Evolutionary conservation across 2,113 vertebrate species (phyloP).

Genomic region (Lepus americanus): DNA sequence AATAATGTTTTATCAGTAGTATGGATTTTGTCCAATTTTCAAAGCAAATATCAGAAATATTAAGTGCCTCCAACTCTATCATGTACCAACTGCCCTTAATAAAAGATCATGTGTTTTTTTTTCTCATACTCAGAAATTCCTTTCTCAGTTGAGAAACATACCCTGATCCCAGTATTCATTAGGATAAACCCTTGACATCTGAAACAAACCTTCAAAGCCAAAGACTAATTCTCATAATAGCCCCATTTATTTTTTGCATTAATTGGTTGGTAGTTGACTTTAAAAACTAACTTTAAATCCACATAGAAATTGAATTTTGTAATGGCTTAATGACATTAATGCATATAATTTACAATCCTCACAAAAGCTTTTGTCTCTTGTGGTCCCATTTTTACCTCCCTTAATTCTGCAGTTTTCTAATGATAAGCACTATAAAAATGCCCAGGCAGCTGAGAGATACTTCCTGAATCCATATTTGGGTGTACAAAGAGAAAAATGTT

Average conservation of each 20-base stretch:
- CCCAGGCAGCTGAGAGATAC: slow-evolving; percentile 64
- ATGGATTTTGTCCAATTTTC: slow-evolving; percentile 49
- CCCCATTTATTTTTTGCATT: slow-evolving; percentile 77
- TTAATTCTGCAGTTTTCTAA: slow-evolving; percentile 70
- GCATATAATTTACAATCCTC: slow-evolving; percentile 68
- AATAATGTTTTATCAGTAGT: slow-evolving; percentile 17
- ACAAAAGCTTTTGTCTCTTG: slow-evolving; percentile 76
- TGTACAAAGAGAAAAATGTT: slow-evolving; percentile 42
- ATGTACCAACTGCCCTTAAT: slow-evolving; percentile 16
- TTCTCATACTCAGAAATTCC: slow-evolving; percentile 51
- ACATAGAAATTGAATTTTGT: slow-evolving; percentile 70
- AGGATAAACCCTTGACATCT: slow-evolving; percentile 73
- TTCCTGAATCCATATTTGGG: slow-evolving; percentile 69
- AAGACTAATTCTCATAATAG: slow-evolving; percentile 66
- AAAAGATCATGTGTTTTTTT: slow-evolving; percentile 21
- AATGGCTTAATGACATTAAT: slow-evolving; percentile 75
- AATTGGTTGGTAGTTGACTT: slow-evolving; percentile 79
- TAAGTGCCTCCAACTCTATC: slow-evolving; percentile 52
- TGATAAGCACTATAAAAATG: slow-evolving; percentile 75
- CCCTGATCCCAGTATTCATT: slow-evolving; percentile 60
- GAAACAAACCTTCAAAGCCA: slow-evolving; percentile 70
- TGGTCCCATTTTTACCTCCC: slow-evolving; percentile 64
- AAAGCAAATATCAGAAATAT: slow-evolving; percentile 64
- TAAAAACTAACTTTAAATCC: slow-evolving; percentile 77
- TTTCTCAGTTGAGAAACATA: slow-evolving; percentile 61